A percentile compares a stretch with the other conserved stretches of the same genome.
phyloP scores from a whole-genome alignment of 2,797 vertebrate species.

The Coregonus ussuriensis region DNA sequence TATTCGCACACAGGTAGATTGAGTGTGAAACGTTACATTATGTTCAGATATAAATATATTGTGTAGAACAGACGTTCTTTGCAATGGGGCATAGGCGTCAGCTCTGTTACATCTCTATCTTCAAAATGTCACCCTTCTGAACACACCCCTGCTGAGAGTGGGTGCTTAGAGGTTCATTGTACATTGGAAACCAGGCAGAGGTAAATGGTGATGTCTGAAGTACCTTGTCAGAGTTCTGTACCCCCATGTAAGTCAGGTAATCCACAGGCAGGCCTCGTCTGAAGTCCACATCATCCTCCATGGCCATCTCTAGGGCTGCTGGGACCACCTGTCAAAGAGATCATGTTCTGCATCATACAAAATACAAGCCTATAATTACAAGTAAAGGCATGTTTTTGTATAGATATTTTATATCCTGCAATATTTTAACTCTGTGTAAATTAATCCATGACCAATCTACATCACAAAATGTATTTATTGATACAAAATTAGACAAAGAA shows the following conservation, averaged over 20 bases:
- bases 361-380: not conserved
- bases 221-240: conserved; percentile 85
- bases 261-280: conserved; percentile 88
- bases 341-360: not conserved
- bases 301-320: conserved; percentile 85
- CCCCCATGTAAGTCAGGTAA: conserved; percentile 91
- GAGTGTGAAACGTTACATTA: not conserved
- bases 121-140: not conserved
- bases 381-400: not conserved
- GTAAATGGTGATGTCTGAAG: not conserved
- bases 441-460: too few relatives aligned
- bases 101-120: not conserved
- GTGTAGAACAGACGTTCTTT: too few relatives aligned
- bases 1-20: conserved; percentile 32
- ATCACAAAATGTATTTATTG: not conserved
- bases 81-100: too few relatives aligned
- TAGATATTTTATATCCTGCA: not conserved
- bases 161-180: not conserved
- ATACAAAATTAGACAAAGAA: not conserved
- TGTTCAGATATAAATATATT: not conserved
- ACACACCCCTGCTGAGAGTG: not conserved
- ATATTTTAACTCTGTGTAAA: not conserved
- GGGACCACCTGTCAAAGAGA: conserved; percentile 78
- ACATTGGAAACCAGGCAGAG: not conserved
- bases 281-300: conserved; percentile 92